Evolutionary conservation across 1,140 invertebrate genomes (phyloP).

Genomic region (Trypoxylus dichotomus): DNA sequence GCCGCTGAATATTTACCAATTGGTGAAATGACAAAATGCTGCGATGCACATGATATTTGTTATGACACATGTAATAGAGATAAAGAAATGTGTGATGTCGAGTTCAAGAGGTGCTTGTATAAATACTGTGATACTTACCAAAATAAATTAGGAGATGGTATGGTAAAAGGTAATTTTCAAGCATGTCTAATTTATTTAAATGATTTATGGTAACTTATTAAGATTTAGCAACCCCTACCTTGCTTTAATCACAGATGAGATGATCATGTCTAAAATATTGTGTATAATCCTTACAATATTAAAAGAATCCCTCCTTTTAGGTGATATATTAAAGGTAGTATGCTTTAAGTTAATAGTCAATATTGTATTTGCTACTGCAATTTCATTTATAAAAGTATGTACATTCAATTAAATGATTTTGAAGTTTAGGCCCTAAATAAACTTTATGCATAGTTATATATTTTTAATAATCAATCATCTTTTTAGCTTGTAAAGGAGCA

Average conservation of each 20-base stretch:
- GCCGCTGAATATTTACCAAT: slow-evolving; percentile 74
- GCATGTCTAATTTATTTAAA: neutral
- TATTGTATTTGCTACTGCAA: too few relatives aligned
- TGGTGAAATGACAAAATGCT: slow-evolving; percentile 80
- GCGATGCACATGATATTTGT: slow-evolving; percentile 83
- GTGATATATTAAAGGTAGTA: too few relatives aligned
- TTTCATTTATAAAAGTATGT: neutral
- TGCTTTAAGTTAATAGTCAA: too few relatives aligned
- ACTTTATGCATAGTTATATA: neutral
- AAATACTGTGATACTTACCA: slow-evolving; percentile 76
- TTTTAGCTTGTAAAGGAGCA: slow-evolving; percentile 76
- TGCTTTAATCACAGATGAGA: too few relatives aligned
- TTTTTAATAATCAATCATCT: slow-evolving; percentile 21
- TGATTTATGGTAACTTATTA: too few relatives aligned
- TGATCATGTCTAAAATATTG: too few relatives aligned
- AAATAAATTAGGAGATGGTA: slow-evolving; percentile 59
- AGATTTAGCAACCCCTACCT: too few relatives aligned
- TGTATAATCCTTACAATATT: too few relatives aligned
- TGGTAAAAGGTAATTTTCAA: slow-evolving; percentile 62
- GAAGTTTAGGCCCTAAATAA: too few relatives aligned
- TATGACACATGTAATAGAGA: slow-evolving; percentile 86
- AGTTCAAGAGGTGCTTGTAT: slow-evolving; percentile 84
- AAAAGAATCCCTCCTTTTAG: too few relatives aligned
- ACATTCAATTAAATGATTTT: too few relatives aligned
- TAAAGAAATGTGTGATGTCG: slow-evolving; percentile 83